These are phyloP conservation scores for Panulirus ornatus DNA, from an alignment of 1,140 invertebrate genomes.

Conservation along the genomic window DNA sequence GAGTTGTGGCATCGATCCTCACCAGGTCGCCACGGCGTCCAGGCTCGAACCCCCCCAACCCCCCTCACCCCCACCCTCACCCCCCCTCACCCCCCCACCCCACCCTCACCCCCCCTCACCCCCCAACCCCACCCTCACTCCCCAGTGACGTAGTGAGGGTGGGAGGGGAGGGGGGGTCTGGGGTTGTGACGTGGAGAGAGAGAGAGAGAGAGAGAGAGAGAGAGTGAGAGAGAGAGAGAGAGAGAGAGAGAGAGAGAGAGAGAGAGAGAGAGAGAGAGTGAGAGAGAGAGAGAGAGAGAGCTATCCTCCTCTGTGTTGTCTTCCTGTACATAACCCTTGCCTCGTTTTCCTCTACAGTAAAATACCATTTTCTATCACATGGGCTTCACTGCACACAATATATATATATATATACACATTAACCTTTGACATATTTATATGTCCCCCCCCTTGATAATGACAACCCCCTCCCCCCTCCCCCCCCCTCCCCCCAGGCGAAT, in stretches of 20 bases:
- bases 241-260: constrained; percentile 16
- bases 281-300: neutral
- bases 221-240: constrained; percentile 18
- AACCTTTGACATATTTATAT: too few species aligned
- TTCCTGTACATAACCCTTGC: too few species aligned
- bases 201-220: constrained; percentile 43
- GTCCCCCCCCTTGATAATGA: too few species aligned
- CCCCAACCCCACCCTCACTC: neutral
- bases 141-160: neutral
- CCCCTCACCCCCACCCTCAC: neutral
- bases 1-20: too few species aligned
- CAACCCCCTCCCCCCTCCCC: too few species aligned
- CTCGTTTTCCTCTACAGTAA: too few species aligned
- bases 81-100: neutral
- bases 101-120: neutral
- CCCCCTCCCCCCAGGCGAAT: too few species aligned
- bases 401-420: too few species aligned
- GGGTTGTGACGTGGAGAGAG: neutral
- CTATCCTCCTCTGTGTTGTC: neutral
- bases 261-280: constrained; percentile 6
- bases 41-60: too few species aligned
- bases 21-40: too few species aligned
- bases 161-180: neutral
- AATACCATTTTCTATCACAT: too few species aligned
- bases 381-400: too few species aligned